Base-by-base conservation (phyloP, 2,888 invertebrate genomes). In the Mamestra brassicae region DNA sequence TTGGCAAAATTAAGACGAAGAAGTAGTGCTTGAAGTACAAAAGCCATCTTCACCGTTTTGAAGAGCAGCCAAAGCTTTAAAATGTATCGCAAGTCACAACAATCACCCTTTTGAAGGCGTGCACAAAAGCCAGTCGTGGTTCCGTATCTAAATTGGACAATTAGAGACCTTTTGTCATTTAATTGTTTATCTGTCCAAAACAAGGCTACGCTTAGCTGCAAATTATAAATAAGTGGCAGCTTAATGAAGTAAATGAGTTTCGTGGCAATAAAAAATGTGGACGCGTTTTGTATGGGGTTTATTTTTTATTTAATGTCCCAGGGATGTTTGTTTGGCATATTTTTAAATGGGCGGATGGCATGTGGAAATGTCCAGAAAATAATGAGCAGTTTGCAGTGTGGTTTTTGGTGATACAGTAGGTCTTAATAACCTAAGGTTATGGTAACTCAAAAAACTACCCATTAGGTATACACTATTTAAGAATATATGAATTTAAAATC, bases 101-200 rank as follows among this genome's bases (percentile, higher is more conserved):
- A 86, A 87, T 85, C 78, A 80, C 84, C 85, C 85, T 76, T 82
- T 78, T 81, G 83, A 84, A 72, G 76, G 55, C 78, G 67, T 83
- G 60, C 71, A 90, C 87, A 89, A 88, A 89, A 88, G 86, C 86
- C 85, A 83, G 78, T 83, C 87, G 84, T 85, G 89, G 88, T 90
- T 88, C 87, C 89, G 87, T 89, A 89, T 88, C 90, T 90, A 91
- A 92, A 92, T 92, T 92, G 89, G 87, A 90, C 92, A 91, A 92
- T 92, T 92, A 91, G 89, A 89, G 78, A 86, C 88, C 90, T 89
- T 92, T 92, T 92, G 92, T 92, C 90, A 86, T 91, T 87, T 90
- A 90, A 92, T 92, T 92, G 91, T 92, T 92, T 91, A 89, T 90
- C 90, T 92, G 88, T 86, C 88, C 87, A 77, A 83, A 88, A 90